Evolutionary conservation across 2,888 invertebrate genomes (phyloP), one percentile per base, ranked within the genome.

Genomic region (Coleophora flavipennella): DNA sequence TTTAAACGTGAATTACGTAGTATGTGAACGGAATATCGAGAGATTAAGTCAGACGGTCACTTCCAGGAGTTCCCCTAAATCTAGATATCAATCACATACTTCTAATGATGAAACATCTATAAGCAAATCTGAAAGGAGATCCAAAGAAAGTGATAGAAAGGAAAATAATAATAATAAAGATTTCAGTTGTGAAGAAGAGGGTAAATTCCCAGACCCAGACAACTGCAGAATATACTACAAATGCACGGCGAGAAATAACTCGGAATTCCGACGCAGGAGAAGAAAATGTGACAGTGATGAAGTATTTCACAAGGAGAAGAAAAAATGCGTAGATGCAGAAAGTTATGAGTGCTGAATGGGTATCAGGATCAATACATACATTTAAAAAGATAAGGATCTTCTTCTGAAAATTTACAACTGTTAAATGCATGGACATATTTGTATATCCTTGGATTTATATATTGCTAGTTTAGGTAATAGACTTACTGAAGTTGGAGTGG

Each of bases 261-360:
- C 58, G 12, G 58, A 59, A 37, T 67, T 61, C 45, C 67, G 71
- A 6, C 59, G 62, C 35, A 72, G 65, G 46, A 62, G 59, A 39
- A 85, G 76, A 53, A 69, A 64, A 46, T 87, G 87, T 50, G 67
- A 71, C 14, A 62, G 62, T 4, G 76, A 69, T 29, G 76, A 85
- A 54, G 51, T 80, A 8, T 87, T 77, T 51, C 67, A 86, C 47
- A 61, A 53, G 46, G 57, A 64, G 13, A 69, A 67, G 52, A 65
- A 65, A 46, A 67, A 62, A 47, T 80, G 81, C 45, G 65, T 74
- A 25, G 67, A 73, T 37, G 55, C 51, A 14, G 77, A 75, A 6
- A 79, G 71, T 44, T 52, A 60, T 14, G 76, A 75, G 44, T 71
- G 74, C 45, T 54, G 44, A 41, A 6, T 20, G n/a, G n/a, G n/a